These are phyloP conservation scores for Trachymyrmex cornetzi DNA, from an alignment of 1,140 invertebrate species.

Conservation along the genomic window DNA sequence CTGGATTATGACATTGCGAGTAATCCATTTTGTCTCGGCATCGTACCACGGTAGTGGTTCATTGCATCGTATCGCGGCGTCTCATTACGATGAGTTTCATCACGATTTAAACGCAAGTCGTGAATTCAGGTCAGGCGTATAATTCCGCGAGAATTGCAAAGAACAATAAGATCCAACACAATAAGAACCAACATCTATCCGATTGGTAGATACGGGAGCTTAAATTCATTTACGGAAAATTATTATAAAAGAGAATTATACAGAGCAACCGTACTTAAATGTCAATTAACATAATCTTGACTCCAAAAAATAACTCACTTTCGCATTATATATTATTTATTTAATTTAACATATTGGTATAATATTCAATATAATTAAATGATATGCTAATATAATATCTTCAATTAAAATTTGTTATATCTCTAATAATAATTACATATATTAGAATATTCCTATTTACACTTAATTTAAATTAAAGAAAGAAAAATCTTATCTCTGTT, in stretches of 20 bases:
- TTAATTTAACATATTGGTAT: not conserved
- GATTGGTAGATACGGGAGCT: constrained; percentile 25
- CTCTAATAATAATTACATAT: not conserved
- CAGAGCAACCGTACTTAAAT: not conserved
- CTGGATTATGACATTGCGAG: not conserved
- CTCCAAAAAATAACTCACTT: not conserved
- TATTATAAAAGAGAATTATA: not conserved
- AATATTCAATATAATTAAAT: not conserved
- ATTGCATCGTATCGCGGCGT: not conserved
- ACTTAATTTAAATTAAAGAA: constrained; percentile 7
- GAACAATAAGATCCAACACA: constrained; percentile 38
- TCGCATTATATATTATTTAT: not conserved
- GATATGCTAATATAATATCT: not conserved
- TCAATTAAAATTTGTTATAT: not conserved
- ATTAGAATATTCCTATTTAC: not conserved
- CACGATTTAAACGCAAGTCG: constrained; percentile 66
- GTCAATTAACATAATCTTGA: not conserved
- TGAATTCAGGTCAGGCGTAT: constrained; percentile 65
- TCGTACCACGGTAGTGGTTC: not conserved
- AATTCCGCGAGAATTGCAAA: constrained; percentile 64
- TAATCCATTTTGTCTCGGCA: not conserved
- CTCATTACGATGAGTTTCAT: constrained; percentile 67
- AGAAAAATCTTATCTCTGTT: too few species aligned
- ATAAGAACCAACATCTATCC: not conserved
- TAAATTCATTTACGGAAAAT: not conserved